Base-by-base conservation (phyloP, 2,797 vertebrate species). In the Melanogrammus aeglefinus region DNA sequence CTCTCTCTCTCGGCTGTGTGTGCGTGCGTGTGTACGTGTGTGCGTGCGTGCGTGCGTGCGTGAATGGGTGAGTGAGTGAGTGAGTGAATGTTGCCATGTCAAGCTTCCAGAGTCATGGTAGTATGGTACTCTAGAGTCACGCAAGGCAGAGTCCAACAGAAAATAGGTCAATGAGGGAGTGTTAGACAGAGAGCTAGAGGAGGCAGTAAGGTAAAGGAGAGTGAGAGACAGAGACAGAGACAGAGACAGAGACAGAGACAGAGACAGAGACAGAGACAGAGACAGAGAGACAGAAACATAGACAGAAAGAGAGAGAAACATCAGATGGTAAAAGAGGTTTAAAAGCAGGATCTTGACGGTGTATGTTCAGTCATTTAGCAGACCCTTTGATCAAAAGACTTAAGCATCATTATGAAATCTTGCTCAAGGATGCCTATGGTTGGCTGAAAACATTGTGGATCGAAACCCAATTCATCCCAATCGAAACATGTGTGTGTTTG, bases 151-250 rank as follows among this genome's bases (percentile, higher is more conserved):
- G 86, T 84, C 82, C 77, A 84, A 85, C 78, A 82, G 84, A 90
- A 92, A 88, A 86, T 89, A 84, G 91, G 91, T 91, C 90, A 92
- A 63, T 63, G 57, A 63, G 57, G 1, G 57, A 63, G 57, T 1
- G 21, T 2, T 16, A 24, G 21, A 63, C 3, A 63, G 57, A 9
- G 57, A 57, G 47, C 16, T 18, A 51, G 47, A 51, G 47, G 47
- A 51, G 47, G 4, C 4, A 21, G 47, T 18, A 4, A 51, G 6
- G 47, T 13, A 4, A 47, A 16, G 14, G 44, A 47, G 47, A 51
- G 47, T 21, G 47, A 16, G 47, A 57, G 47, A 51, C 16, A 6
- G 0, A 51, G 47, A 51, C 16, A 51, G 47, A 16, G 18, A 51
- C 18, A 6, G 0, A 51, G 47, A 51, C 16, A 51, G 47, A 51